Evolutionary conservation across 2,888 invertebrate species (phyloP).

Genomic region (Tinea trinotella): DNA sequence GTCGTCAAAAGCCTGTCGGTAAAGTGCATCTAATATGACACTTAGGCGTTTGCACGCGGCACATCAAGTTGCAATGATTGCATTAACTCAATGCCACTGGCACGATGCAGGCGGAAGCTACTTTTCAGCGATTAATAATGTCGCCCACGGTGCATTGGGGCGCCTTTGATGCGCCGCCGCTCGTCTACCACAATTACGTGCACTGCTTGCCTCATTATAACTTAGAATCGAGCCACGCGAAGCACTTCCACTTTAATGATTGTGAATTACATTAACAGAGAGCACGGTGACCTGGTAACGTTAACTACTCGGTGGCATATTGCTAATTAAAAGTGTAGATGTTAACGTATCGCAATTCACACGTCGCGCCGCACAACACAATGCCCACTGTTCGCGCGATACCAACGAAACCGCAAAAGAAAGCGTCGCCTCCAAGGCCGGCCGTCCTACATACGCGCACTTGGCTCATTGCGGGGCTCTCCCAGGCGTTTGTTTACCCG

Average conservation of each 20-base stretch:
- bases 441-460: slow-evolving; percentile 27
- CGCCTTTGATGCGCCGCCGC: slow-evolving; percentile 36
- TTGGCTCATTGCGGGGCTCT: slow-evolving; percentile 14
- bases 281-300: neutral
- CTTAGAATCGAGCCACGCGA: slow-evolving; percentile 2
- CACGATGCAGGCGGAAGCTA: slow-evolving; percentile 32
- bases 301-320: neutral
- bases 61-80: slow-evolving; percentile 16
- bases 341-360: slow-evolving; percentile 10
- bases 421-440: slow-evolving; percentile 38
- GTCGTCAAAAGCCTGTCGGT: too few species aligned
- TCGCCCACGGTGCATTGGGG: slow-evolving; percentile 37
- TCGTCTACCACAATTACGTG: slow-evolving; percentile 4
- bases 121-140: slow-evolving; percentile 35
- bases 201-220: neutral
- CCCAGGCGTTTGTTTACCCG: slow-evolving; percentile 28
- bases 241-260: neutral
- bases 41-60: slow-evolving; percentile 16
- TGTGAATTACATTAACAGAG: neutral
- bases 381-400: neutral
- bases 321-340: slow-evolving; percentile 16
- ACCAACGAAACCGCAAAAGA: slow-evolving; percentile 27
- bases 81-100: slow-evolving; percentile 28
- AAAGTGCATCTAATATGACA: slow-evolving; percentile 1
- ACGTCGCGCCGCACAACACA: slow-evolving; percentile 14